Percentiles rank a stretch among this genome's conserved stretches.
Evolutionary conservation across 2,113 vertebrate genomes (phyloP).

Genomic region (Columba janthina): DNA sequence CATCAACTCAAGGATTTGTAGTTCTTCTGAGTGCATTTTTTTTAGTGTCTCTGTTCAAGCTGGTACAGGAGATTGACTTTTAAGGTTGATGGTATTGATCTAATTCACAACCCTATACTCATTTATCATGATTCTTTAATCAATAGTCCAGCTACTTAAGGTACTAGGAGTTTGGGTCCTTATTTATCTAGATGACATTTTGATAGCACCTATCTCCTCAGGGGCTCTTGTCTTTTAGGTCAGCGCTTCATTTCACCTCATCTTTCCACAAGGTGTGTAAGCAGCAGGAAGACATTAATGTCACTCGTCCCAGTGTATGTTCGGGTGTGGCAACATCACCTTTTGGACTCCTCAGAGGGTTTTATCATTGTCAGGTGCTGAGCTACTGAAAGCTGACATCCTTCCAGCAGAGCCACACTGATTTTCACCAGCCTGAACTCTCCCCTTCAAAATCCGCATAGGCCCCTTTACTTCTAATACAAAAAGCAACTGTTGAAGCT

Average conservation of each 20-base stretch:
- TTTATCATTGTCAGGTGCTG: background rate
- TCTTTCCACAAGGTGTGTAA: slow-evolving; percentile 11
- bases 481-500: slow-evolving; percentile 19
- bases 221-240: slow-evolving; percentile 44
- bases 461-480: background rate
- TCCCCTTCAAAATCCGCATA: background rate
- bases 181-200: slow-evolving; percentile 60
- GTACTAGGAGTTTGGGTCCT: slow-evolving; percentile 36
- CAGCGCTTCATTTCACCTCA: background rate
- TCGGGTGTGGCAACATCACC: background rate
- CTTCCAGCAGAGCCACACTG: background rate
- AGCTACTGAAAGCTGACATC: background rate
- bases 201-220: slow-evolving; percentile 35
- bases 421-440: slow-evolving; percentile 11
- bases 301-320: background rate
- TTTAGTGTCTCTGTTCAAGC: slow-evolving; percentile 55
- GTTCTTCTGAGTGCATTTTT: slow-evolving; percentile 46
- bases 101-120: slow-evolving; percentile 55
- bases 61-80: slow-evolving; percentile 64
- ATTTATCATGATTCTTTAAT: slow-evolving; percentile 71
- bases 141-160: slow-evolving; percentile 60
- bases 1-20: slow-evolving; percentile 50
- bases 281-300: background rate
- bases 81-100: slow-evolving; percentile 59
- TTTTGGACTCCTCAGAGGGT: background rate